These are phyloP conservation scores for Conger conger DNA, from an alignment of 2,113 vertebrate species.

Conservation along the genomic window DNA sequence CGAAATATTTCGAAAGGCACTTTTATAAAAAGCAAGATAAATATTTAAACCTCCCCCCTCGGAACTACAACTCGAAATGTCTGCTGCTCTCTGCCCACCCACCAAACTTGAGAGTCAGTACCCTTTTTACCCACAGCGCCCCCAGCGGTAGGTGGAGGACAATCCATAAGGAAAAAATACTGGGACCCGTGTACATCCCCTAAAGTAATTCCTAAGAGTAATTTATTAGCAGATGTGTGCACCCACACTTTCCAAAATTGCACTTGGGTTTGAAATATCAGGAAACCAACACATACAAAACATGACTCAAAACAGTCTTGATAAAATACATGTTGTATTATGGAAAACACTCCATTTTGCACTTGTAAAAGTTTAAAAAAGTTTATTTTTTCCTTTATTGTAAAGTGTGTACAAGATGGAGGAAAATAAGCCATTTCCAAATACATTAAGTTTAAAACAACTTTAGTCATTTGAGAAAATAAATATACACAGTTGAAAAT, in stretches of 20 bases:
- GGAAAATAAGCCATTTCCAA: conserved; percentile 26
- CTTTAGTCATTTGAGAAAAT: conserved; percentile 43
- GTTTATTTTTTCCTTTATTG: conserved; percentile 50
- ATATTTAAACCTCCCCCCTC: neutral
- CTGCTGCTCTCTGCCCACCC: too few species aligned
- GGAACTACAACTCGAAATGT: neutral
- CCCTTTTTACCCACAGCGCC: conserved; percentile 16
- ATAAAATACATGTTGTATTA: conserved; percentile 6
- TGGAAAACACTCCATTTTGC: neutral
- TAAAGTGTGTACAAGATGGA: conserved; percentile 38
- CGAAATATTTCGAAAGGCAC: neutral
- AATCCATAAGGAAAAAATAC: neutral
- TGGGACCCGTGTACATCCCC: neutral
- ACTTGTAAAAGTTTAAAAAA: conserved; percentile 27
- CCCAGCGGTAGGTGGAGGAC: neutral
- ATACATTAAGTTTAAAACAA: conserved; percentile 53
- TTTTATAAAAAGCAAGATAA: neutral
- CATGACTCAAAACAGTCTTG: neutral
- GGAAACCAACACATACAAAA: neutral
- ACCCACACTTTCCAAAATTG: too few species aligned
- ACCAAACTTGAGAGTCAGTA: neutral
- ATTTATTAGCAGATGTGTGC: neutral
- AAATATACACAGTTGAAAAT: conserved; percentile 37
- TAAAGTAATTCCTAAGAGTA: neutral
- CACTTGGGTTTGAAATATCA: neutral